These are phyloP conservation scores for Phoxinus phoxinus DNA, from an alignment of 2,113 vertebrate species.

Conservation along the genomic window DNA sequence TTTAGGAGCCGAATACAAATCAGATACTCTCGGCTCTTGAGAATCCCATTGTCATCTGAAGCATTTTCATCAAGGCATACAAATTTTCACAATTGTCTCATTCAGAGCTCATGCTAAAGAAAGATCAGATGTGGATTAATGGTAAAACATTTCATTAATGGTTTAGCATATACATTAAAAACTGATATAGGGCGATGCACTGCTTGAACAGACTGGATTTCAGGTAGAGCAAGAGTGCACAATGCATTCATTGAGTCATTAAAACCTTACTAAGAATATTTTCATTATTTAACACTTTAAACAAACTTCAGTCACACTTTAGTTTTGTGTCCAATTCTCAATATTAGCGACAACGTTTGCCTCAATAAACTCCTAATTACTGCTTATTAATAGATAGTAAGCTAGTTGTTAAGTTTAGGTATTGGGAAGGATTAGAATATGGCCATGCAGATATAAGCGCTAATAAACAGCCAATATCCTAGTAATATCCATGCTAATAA, in stretches of 20 bases:
- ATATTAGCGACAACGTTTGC: too few relatives aligned
- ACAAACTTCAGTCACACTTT: too few relatives aligned
- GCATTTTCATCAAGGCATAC: constrained; percentile 52
- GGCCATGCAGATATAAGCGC: too few relatives aligned
- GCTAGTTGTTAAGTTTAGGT: too few relatives aligned
- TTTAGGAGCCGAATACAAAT: constrained; percentile 59
- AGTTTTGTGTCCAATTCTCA: too few relatives aligned
- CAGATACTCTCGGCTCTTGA: constrained; percentile 55
- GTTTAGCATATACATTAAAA: constrained; percentile 2
- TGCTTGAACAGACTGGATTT: neutral
- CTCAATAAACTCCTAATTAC: too few relatives aligned
- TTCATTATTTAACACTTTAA: neutral
- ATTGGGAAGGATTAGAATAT: too few relatives aligned
- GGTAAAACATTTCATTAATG: constrained; percentile 26
- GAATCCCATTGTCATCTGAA: constrained; percentile 62
- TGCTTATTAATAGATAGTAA: too few relatives aligned
- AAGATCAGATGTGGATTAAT: constrained; percentile 32
- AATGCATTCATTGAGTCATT: neutral
- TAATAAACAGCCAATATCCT: too few relatives aligned
- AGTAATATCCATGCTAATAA: too few relatives aligned
- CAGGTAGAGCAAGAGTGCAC: neutral
- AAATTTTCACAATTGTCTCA: constrained; percentile 52
- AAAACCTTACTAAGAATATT: neutral
- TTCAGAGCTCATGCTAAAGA: constrained; percentile 35
- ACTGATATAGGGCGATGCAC: neutral